Percentiles rank a stretch among this genome's conserved stretches.
phyloP scores from a whole-genome alignment of 2,797 vertebrate species.

The Urocyon cinereoargenteus region DNA sequence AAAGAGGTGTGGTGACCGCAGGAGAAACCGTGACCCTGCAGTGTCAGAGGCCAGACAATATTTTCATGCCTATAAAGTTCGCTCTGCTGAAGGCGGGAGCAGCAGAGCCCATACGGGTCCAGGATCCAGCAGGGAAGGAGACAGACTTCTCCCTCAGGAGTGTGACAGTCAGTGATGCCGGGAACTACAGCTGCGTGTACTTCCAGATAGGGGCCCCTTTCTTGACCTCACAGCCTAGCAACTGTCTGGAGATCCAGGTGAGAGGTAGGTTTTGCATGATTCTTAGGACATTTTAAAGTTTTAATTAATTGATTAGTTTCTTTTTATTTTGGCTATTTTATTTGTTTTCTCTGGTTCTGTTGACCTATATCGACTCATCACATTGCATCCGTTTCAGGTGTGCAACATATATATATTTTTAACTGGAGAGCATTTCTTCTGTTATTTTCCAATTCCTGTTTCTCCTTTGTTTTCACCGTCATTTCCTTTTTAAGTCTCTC shows the following conservation, averaged over 20 bases:
- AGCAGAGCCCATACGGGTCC: fast-evolving
- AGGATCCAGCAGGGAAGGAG: fast-evolving
- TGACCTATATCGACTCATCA: not conserved
- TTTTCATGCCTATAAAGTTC: fast-evolving
- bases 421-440: not conserved
- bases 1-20: fast-evolving
- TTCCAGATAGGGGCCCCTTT: not conserved
- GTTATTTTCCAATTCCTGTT: not conserved
- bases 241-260: not conserved
- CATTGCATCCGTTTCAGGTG: not conserved
- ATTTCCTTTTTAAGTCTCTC: not conserved
- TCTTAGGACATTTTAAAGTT: not conserved
- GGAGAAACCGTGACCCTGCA: not conserved
- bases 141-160: not conserved
- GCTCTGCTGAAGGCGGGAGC: not conserved
- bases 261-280: not conserved
- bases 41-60: not conserved
- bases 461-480: not conserved
- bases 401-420: fast-evolving
- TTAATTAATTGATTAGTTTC: not conserved
- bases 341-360: not conserved
- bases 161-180: fast-evolving
- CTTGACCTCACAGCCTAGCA: not conserved
- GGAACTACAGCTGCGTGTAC: conserved; percentile 59
- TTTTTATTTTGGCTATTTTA: not conserved